These are phyloP conservation scores for Amiota minor DNA, from an alignment of 2,888 invertebrate genomes.

Conservation along the genomic window DNA sequence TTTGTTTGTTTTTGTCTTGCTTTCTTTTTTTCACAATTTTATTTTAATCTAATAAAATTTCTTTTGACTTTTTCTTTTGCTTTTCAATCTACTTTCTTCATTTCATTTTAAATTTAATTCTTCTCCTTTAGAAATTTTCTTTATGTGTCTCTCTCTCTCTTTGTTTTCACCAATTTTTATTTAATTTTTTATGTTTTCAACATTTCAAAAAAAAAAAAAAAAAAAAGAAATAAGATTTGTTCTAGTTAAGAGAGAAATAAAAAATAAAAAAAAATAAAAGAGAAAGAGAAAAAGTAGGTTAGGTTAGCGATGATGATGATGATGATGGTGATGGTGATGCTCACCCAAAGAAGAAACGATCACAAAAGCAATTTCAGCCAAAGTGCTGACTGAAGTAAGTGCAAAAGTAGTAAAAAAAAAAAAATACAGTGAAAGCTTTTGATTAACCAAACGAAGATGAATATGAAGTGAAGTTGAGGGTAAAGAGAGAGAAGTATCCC, in stretches of 20 bases:
- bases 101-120: slow-evolving; percentile 16
- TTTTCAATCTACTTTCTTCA: slow-evolving; percentile 40
- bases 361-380: too few species aligned
- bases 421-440: slow-evolving; percentile 29
- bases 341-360: too few species aligned
- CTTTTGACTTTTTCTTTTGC: slow-evolving; percentile 58
- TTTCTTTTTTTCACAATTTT: slow-evolving; percentile 54
- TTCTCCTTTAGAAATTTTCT: background rate
- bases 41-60: slow-evolving; percentile 39
- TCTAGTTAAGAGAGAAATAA: slow-evolving; percentile 45
- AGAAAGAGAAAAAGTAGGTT: slow-evolving; percentile 53
- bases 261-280: slow-evolving; percentile 44
- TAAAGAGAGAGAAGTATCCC: too few species aligned
- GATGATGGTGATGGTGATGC: too few species aligned
- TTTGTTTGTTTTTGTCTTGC: slow-evolving; percentile 68
- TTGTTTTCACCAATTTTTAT: slow-evolving; percentile 26
- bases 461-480: background rate
- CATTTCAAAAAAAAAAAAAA: background rate
- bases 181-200: slow-evolving; percentile 14
- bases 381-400: too few species aligned
- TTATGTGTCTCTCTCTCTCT: background rate
- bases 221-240: slow-evolving; percentile 59
- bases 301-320: slow-evolving; percentile 32
- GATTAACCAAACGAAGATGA: slow-evolving; percentile 29
- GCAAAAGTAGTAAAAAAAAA: background rate